These are phyloP conservation scores for Strigamia crassipes DNA, from an alignment of 2,888 invertebrate genomes.

Conservation along the genomic window DNA sequence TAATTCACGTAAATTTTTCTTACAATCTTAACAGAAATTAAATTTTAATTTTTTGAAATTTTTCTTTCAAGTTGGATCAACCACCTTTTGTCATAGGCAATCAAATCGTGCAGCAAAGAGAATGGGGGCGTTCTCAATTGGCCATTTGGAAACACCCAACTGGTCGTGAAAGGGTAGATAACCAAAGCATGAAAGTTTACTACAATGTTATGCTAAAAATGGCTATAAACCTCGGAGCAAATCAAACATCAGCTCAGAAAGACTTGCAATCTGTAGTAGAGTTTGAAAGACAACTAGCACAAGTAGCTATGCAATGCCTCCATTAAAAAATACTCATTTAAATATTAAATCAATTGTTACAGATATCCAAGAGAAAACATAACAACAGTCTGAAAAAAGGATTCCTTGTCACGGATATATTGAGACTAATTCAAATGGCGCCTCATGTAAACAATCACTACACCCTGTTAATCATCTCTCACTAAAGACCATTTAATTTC, in stretches of 20 bases:
- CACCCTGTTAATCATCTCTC: background rate
- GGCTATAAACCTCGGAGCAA: constrained; percentile 81
- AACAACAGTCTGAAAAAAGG: background rate
- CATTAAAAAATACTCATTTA: background rate
- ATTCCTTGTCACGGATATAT: constrained; percentile 17
- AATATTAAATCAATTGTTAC: background rate
- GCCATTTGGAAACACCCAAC: constrained; percentile 21
- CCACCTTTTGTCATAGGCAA: constrained; percentile 20
- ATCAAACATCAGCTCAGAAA: constrained; percentile 67
- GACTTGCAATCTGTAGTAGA: constrained; percentile 79
- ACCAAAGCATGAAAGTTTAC: constrained; percentile 75
- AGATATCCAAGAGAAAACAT: background rate
- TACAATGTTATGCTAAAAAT: constrained; percentile 71
- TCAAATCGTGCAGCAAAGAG: background rate
- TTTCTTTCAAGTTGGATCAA: constrained; percentile 41
- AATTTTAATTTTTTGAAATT: background rate
- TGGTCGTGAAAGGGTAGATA: constrained; percentile 62
- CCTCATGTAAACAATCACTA: constrained; percentile 24
- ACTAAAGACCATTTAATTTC: background rate
- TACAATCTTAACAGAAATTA: background rate
- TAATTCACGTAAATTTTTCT: constrained; percentile 20
- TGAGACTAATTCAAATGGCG: constrained; percentile 9
- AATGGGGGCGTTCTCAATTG: constrained; percentile 26
- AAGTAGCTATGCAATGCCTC: constrained; percentile 69
- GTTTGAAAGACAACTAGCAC: constrained; percentile 88